A percentile compares a stretch with the other conserved stretches of the same genome.
These are phyloP conservation scores for Diploptera punctata DNA, from an alignment of 2,888 invertebrate genomes.

Conservation along the genomic window DNA sequence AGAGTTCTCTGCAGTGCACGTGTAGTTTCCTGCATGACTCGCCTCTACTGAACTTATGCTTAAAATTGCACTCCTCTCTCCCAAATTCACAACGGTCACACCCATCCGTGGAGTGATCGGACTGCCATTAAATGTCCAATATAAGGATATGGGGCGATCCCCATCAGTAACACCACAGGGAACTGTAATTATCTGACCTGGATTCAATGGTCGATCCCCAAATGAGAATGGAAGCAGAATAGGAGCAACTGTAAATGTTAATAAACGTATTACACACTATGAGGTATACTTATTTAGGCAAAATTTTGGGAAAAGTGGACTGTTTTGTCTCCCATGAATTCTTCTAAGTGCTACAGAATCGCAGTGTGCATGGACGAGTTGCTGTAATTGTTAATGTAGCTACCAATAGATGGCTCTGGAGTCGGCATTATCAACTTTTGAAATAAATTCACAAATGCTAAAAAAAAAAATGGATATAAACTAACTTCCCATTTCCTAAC, in stretches of 20 bases:
- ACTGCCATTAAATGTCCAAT: conserved; percentile 69
- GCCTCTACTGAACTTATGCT: conserved; percentile 61
- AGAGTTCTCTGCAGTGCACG: conserved; percentile 62
- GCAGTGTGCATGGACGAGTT: too few relatives aligned
- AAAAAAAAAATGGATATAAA: too few relatives aligned
- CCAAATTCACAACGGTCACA: conserved; percentile 47
- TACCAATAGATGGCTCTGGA: too few relatives aligned
- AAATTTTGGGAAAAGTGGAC: too few relatives aligned
- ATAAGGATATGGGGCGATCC: conserved; percentile 56
- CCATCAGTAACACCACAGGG: conserved; percentile 51
- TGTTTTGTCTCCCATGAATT: too few relatives aligned
- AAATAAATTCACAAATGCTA: too few relatives aligned
- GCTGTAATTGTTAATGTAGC: too few relatives aligned
- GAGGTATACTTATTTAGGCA: too few relatives aligned
- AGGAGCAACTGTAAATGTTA: conserved; percentile 55
- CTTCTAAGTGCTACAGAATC: too few relatives aligned
- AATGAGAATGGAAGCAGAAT: conserved; percentile 62
- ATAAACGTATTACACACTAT: too few relatives aligned
- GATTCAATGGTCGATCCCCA: conserved; percentile 65
- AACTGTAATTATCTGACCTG: conserved; percentile 57
- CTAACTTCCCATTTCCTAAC: too few relatives aligned
- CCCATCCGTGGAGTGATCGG: conserved; percentile 50
- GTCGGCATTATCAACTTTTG: too few relatives aligned
- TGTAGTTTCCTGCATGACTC: conserved; percentile 64
- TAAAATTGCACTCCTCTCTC: conserved; percentile 67